Percentiles rank a stretch among this genome's conserved stretches.
Evolutionary conservation across 1,140 invertebrate genomes (phyloP).

Genomic region (Mamestra configurata): DNA sequence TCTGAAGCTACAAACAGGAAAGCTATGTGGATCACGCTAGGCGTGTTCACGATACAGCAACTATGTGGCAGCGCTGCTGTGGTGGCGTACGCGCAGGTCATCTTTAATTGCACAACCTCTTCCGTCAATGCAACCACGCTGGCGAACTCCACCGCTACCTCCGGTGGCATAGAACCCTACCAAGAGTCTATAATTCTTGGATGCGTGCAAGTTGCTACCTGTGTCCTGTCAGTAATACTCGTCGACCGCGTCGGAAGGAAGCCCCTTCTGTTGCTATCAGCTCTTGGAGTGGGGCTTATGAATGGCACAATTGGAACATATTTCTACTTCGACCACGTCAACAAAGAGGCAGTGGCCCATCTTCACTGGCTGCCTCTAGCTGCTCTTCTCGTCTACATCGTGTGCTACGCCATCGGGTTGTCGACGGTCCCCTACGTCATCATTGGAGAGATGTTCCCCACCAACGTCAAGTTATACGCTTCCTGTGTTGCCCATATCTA

Average conservation of each 20-base stretch:
- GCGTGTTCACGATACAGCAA: constrained; percentile 92
- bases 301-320: constrained; percentile 89
- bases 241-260: constrained; percentile 92
- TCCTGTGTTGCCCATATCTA: constrained; percentile 91
- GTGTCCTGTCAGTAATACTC: constrained; percentile 89
- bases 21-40: constrained; percentile 89
- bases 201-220: constrained; percentile 90
- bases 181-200: constrained; percentile 91
- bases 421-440: constrained; percentile 92
- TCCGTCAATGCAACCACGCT: constrained; percentile 40
- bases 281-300: constrained; percentile 87
- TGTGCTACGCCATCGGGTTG: constrained; percentile 91
- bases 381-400: constrained; percentile 91
- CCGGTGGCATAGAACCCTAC: constrained; percentile 81
- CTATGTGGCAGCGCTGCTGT: constrained; percentile 92
- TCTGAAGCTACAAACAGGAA: constrained; percentile 89
- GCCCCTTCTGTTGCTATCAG: constrained; percentile 90
- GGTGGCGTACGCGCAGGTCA: constrained; percentile 92
- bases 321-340: constrained; percentile 82
- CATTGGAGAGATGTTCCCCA: constrained; percentile 93
- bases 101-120: constrained; percentile 88
- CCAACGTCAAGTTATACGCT: constrained; percentile 91
- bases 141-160: constrained; percentile 61
- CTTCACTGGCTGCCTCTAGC: constrained; percentile 90
- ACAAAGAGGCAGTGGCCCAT: constrained; percentile 68